These are phyloP conservation scores for Balearica regulorum DNA, from an alignment of 2,797 vertebrate genomes.

Conservation along the genomic window DNA sequence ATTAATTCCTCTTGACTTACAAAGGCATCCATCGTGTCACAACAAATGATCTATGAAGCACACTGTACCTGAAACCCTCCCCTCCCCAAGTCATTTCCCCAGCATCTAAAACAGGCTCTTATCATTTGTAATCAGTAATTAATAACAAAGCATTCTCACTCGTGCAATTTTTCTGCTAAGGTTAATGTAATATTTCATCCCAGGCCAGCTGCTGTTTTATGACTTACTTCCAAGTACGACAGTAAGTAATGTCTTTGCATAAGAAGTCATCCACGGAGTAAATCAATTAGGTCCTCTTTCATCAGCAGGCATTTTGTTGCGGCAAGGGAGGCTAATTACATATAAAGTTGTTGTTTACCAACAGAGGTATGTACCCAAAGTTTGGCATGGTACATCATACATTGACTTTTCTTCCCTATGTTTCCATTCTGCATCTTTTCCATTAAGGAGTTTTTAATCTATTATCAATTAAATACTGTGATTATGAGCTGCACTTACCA, in stretches of 20 bases:
- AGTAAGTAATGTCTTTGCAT: slow-evolving; percentile 55
- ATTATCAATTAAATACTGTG: neutral
- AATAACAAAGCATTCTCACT: slow-evolving; percentile 67
- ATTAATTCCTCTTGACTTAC: slow-evolving; percentile 43
- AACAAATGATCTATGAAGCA: slow-evolving; percentile 4
- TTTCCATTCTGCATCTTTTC: neutral
- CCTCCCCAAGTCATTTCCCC: neutral
- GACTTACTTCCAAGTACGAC: slow-evolving; percentile 35
- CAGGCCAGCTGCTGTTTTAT: slow-evolving; percentile 59
- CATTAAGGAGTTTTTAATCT: neutral
- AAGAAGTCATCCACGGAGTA: slow-evolving; percentile 39
- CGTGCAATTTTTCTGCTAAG: slow-evolving; percentile 23
- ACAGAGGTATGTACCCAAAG: neutral
- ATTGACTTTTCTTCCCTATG: neutral
- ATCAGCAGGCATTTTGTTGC: slow-evolving; percentile 61
- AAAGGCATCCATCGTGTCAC: slow-evolving; percentile 30
- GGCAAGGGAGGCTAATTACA: slow-evolving; percentile 60
- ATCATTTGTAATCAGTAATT: slow-evolving; percentile 63
- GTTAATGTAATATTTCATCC: slow-evolving; percentile 59
- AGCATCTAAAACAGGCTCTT: slow-evolving; percentile 17
- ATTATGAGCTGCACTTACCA: neutral
- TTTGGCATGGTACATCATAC: neutral
- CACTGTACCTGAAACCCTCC: neutral
- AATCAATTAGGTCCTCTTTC: slow-evolving; percentile 67
- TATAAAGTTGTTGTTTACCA: slow-evolving; percentile 22